Evolutionary conservation across 1,140 invertebrate species (phyloP).

Genomic region (Drosophila bipectinata): DNA sequence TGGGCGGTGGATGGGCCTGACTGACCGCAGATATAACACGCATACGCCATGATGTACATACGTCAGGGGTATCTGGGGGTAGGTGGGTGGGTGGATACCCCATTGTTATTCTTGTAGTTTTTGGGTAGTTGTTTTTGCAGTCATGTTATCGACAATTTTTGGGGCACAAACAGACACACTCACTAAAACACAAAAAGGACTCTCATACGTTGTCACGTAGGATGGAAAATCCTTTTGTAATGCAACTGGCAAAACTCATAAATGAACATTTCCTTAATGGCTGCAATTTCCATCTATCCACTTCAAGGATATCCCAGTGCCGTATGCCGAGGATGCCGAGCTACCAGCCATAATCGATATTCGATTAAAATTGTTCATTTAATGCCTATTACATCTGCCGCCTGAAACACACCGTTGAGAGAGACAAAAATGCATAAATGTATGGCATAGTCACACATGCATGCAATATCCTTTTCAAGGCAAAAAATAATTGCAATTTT

Average conservation of each 20-base stretch:
- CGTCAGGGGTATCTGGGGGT: conserved; percentile 1
- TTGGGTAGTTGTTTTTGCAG: conserved; percentile 21
- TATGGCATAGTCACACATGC: not conserved
- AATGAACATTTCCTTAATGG: conserved; percentile 68
- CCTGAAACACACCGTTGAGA: not conserved
- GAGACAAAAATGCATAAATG: not conserved
- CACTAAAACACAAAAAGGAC: not conserved
- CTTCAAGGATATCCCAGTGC: conserved; percentile 39
- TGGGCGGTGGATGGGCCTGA: conserved; percentile 9
- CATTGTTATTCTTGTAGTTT: conserved; percentile 28
- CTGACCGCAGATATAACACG: conserved; percentile 63
- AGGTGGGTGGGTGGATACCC: not conserved
- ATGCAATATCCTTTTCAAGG: conserved; percentile 22
- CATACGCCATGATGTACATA: conserved; percentile 60
- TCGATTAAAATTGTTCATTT: conserved; percentile 56
- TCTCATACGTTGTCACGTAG: conserved; percentile 3
- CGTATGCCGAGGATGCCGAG: conserved; percentile 32
- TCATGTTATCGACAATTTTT: conserved; percentile 40
- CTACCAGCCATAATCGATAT: conserved; percentile 48
- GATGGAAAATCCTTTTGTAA: conserved; percentile 35
- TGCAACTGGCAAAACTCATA: conserved; percentile 60
- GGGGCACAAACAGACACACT: conserved; percentile 12
- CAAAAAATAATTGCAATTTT: conserved; percentile 38
- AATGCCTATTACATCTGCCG: conserved; percentile 25
- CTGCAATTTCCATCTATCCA: conserved; percentile 34